Base-by-base conservation (phyloP, 2,797 vertebrate genomes). In the Manis javanica region DNA sequence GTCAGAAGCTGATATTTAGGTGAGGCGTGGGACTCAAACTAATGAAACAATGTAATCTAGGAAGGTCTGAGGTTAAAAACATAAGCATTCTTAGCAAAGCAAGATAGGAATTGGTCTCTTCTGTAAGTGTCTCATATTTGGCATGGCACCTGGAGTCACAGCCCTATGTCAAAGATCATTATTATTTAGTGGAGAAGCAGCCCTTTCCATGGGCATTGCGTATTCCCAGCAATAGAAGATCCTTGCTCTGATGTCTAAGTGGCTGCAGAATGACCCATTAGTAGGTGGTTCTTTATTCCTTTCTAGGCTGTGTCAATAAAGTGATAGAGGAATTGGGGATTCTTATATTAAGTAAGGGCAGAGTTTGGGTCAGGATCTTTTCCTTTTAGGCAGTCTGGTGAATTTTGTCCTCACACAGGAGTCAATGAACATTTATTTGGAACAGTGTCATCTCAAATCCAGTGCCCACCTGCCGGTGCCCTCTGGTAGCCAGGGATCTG, bases 171-270 rank as follows among this genome's bases (percentile, higher is more conserved):
- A 23, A 4, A 6, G 69, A 31, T 51, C 13, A 24, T 42, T 61
- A 18, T 18, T 26, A 13, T 37, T 77, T 55, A 57, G 37, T 19
- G 8, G 51, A 49, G 63, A 31, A n/a, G 61, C 64, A 26, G 9
- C 1, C 6, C 26, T 61, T 57, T 37, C 29, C 19, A 0, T 8
- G 68, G 51, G 34, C 23, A 1, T 0, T 14, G 21, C 15, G 1
- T 37, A 18, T 51, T 57, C 29, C n/a, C 1, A 59, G 49, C 15
- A 12, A 18, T 37, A 5, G 63, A 46, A 24, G 31, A 34, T 1
- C 13, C 51, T n/a, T 21, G 34, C 5, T 1, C 9, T 29, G 85
- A 46, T 49, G 26, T 53, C 24, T 55, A 0, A 49, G 37, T 23
- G 29, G 24, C 53, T 42, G n/a, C 53, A 72, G 75, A 14, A 21